Evolutionary conservation across 2,113 vertebrate species (phyloP).

Genomic region (Octodon degus): DNA sequence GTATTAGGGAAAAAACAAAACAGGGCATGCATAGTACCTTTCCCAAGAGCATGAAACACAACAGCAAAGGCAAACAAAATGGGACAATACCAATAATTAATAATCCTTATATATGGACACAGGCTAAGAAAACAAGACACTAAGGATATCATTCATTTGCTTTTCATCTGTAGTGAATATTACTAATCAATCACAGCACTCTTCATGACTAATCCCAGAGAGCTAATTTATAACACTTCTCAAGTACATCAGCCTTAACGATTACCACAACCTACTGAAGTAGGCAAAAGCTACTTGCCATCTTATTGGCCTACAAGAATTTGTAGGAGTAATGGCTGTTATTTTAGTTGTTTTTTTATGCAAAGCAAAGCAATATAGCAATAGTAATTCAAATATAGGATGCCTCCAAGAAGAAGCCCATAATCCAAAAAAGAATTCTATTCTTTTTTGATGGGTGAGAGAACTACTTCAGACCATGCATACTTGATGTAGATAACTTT

Average conservation of each 20-base stretch:
- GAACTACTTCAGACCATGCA: background rate
- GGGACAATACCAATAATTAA: background rate
- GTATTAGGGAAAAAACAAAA: background rate
- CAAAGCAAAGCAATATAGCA: background rate
- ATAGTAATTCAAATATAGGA: background rate
- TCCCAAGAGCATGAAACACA: background rate
- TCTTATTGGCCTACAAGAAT: background rate
- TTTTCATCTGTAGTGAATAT: background rate
- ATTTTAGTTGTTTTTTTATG: background rate
- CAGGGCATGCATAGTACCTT: background rate
- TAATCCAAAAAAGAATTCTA: background rate
- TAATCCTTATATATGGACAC: background rate
- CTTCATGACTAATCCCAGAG: background rate
- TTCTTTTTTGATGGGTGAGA: background rate
- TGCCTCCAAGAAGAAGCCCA: constrained; percentile 4
- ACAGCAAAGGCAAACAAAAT: background rate
- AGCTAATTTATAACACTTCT: background rate
- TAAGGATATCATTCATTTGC: too few relatives aligned
- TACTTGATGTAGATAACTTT: background rate
- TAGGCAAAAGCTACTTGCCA: background rate
- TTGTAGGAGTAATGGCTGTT: background rate
- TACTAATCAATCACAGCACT: background rate
- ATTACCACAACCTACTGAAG: background rate
- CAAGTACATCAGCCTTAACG: background rate
- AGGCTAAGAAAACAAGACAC: background rate